Evolutionary conservation across 2,797 vertebrate species (phyloP).

Genomic region (Anabas testudineus): DNA sequence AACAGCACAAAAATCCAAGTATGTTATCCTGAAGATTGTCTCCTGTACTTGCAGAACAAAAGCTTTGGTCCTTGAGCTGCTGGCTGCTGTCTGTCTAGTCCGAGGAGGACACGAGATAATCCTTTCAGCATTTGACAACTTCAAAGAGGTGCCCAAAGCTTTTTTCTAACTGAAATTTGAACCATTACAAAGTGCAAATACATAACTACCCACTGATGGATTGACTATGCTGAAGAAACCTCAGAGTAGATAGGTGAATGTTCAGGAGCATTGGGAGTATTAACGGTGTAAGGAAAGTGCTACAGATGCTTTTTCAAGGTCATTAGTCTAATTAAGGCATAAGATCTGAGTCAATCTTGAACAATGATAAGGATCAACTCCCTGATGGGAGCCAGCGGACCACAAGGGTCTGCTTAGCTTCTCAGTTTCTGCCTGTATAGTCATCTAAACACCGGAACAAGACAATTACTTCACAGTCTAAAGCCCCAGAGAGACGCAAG

Average conservation of each 20-base stretch:
- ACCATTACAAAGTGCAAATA: not conserved
- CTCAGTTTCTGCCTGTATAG: constrained; percentile 58
- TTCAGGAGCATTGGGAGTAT: constrained; percentile 37
- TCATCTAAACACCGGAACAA: constrained; percentile 71
- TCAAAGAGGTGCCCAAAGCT: constrained; percentile 91
- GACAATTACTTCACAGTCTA: constrained; percentile 61
- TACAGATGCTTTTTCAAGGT: constrained; percentile 54
- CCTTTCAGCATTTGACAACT: constrained; percentile 97
- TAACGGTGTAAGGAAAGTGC: constrained; percentile 50
- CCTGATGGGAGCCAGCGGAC: constrained; percentile 62
- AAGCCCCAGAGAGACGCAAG: constrained; percentile 46
- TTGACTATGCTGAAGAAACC: constrained; percentile 14
- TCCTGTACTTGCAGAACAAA: constrained; percentile 88
- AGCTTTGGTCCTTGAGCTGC: constrained; percentile 94
- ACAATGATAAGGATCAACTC: constrained; percentile 77
- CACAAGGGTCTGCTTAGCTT: constrained; percentile 63
- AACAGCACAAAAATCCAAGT: not conserved
- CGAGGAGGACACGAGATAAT: constrained; percentile 98
- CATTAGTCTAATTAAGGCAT: constrained; percentile 72
- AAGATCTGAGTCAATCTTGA: constrained; percentile 74
- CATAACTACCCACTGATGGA: not conserved
- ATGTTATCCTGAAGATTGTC: constrained; percentile 40
- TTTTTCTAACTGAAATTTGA: constrained; percentile 19
- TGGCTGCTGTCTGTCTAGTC: constrained; percentile 96
- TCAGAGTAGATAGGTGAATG: constrained; percentile 33